A percentile compares a stretch with the other conserved stretches of the same genome.
Conservation (phyloP, 2,113 vertebrate genomes). For the Pantherophis guttatus region DNA sequence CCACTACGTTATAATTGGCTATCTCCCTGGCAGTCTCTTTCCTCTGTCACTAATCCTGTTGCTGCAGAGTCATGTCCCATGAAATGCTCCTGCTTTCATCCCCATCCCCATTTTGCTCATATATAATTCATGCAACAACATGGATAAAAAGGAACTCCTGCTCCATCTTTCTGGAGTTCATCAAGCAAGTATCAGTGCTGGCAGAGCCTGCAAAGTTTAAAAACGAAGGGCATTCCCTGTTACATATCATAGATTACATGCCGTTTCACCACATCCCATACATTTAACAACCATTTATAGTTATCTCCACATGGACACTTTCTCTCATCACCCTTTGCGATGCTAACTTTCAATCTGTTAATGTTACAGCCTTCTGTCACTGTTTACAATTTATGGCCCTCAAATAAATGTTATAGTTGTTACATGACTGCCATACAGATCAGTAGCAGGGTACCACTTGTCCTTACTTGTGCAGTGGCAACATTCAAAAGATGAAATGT, state of each 20-base stretch:
- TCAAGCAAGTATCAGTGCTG: neutral
- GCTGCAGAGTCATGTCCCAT: neutral
- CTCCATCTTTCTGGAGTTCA: neutral
- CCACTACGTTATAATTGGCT: fast-evolving
- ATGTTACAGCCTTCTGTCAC: neutral
- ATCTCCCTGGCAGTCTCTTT: neutral
- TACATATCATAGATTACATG: neutral
- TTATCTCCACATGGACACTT: neutral
- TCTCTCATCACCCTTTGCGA: neutral
- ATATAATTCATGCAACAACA: neutral
- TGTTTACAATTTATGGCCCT: neutral
- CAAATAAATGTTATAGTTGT: neutral
- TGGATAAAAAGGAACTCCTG: neutral
- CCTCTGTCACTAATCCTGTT: neutral
- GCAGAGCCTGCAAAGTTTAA: neutral
- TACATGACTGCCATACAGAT: neutral
- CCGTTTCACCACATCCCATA: neutral
- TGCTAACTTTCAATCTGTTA: neutral
- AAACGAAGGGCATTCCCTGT: neutral
- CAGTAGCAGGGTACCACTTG: neutral
- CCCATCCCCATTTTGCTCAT: neutral
- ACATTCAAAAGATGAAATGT: neutral
- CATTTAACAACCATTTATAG: neutral
- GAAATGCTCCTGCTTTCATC: slow-evolving; percentile 1
- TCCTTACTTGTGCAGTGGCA: neutral